phyloP scores from a whole-genome alignment of 2,113 vertebrate species.

The Lepus timidus region DNA sequence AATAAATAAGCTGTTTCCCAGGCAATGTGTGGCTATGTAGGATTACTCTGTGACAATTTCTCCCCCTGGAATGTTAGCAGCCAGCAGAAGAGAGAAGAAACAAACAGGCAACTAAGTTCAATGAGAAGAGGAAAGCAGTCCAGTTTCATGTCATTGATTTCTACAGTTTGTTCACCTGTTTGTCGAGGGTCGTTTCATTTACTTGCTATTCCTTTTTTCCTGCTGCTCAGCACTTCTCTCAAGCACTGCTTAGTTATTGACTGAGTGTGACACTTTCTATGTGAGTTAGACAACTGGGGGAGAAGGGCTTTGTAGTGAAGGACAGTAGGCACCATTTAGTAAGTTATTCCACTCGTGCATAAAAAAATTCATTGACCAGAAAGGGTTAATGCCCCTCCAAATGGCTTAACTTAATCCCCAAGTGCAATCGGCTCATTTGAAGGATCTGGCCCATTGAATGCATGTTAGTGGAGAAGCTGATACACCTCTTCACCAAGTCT shows the following conservation, averaged over 20 bases:
- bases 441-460: conserved; percentile 79
- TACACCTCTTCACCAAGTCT: conserved; percentile 70
- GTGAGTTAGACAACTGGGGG: conserved; percentile 55
- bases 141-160: conserved; percentile 76
- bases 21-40: background rate
- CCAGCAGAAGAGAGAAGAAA: conserved; percentile 37
- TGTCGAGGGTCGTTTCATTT: conserved; percentile 80
- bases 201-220: conserved; percentile 70
- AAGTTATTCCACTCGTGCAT: conserved; percentile 64
- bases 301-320: conserved; percentile 50
- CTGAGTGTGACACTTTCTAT: conserved; percentile 73
- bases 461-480: conserved; percentile 66
- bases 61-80: conserved; percentile 16
- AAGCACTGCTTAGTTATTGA: conserved; percentile 72
- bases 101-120: conserved; percentile 68
- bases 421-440: conserved; percentile 78
- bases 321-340: conserved; percentile 62
- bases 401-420: conserved; percentile 80
- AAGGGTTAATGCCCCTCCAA: conserved; percentile 83
- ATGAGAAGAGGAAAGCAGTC: conserved; percentile 62
- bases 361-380: conserved; percentile 80
- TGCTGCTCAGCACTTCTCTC: conserved; percentile 77
- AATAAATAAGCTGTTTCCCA: background rate
- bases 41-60: background rate
- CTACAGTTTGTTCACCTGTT: conserved; percentile 79